Evolutionary conservation across 1,140 invertebrate genomes (phyloP).

Genomic region (Colletes gigas): DNA sequence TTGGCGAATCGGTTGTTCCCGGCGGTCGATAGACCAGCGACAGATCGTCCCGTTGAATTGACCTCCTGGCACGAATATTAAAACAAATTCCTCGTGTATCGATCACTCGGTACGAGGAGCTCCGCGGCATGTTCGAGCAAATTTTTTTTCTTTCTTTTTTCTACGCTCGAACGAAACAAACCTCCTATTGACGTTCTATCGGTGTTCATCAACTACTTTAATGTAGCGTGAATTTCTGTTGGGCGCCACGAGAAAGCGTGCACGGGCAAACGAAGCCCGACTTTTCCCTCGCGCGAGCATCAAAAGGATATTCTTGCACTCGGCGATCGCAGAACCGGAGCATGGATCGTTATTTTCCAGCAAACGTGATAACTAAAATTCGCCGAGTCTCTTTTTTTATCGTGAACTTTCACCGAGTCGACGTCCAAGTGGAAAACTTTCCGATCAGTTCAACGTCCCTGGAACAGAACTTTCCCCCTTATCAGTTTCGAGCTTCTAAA

Average conservation of each 20-base stretch:
- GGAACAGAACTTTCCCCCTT: no score
- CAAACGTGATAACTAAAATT: not conserved
- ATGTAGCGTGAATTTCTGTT: slow-evolving; percentile 24
- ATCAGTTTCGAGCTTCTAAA: no score
- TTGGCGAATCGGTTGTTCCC: not conserved
- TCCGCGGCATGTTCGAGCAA: not conserved
- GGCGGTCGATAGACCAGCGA: slow-evolving; percentile 22
- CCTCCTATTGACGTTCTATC: slow-evolving; percentile 21
- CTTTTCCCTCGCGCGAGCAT: not conserved
- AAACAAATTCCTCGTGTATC: slow-evolving; percentile 46
- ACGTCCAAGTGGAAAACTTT: no score
- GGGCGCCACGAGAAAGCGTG: not conserved
- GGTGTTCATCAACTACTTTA: slow-evolving; percentile 20
- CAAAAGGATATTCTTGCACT: not conserved
- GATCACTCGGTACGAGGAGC: not conserved
- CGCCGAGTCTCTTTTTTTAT: not conserved
- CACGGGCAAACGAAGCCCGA: not conserved
- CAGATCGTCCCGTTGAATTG: not conserved
- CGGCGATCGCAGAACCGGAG: not conserved
- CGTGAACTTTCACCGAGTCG: not conserved
- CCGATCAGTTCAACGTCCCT: no score
- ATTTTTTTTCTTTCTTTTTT: slow-evolving; percentile 16
- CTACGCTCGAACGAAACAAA: not conserved
- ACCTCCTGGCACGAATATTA: slow-evolving; percentile 41
- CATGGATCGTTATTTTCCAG: not conserved